phyloP scores from a whole-genome alignment of 2,888 invertebrate species.

The Operophtera brumata region DNA sequence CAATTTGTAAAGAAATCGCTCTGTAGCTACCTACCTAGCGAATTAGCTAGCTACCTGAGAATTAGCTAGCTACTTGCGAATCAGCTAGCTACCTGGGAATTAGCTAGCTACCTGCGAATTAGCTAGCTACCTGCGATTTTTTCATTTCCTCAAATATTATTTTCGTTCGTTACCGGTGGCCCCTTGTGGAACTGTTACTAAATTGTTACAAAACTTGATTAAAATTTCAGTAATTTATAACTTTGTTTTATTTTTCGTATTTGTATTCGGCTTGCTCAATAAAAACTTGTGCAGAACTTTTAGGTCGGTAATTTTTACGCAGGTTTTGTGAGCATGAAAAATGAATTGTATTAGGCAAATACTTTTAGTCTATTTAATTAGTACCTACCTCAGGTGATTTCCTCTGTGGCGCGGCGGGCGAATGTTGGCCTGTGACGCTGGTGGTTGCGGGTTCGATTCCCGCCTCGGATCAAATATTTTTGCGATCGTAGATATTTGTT shows the following conservation, averaged over 20 bases:
- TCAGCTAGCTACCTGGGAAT: too few species aligned
- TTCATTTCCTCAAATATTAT: conserved; percentile 3
- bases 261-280: conserved; percentile 15
- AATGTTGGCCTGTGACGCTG: too few species aligned
- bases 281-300: conserved; percentile 15
- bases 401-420: too few species aligned
- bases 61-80: not conserved
- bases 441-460: too few species aligned
- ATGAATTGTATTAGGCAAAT: conserved; percentile 11
- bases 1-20: not conserved
- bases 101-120: not conserved
- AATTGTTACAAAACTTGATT: conserved; percentile 16
- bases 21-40: too few species aligned
- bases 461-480: too few species aligned
- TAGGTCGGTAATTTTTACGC: conserved; percentile 7
- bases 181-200: conserved; percentile 1
- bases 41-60: not conserved
- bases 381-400: not conserved
- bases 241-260: conserved; percentile 19
- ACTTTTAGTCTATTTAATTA: too few species aligned
- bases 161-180: too few species aligned
- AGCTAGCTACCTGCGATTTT: not conserved
- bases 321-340: conserved; percentile 15
- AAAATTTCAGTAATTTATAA: conserved; percentile 19
- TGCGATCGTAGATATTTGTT: too few species aligned